Evolutionary conservation across 2,888 invertebrate species (phyloP).

Genomic region (Nysson spinosus): DNA sequence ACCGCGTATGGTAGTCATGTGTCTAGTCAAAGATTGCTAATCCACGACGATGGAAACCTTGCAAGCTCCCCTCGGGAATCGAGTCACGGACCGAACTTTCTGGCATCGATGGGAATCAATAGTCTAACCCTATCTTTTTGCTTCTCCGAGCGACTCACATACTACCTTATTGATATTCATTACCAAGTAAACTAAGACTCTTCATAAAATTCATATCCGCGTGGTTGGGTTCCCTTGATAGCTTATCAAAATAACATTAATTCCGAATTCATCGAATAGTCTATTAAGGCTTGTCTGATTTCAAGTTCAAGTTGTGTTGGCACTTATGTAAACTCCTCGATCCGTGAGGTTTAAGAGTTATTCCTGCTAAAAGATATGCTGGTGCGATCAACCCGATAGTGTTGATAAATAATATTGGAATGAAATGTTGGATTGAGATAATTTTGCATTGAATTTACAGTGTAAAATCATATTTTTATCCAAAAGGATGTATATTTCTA

Average conservation of each 20-base stretch:
- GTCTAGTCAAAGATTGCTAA: conserved; percentile 66
- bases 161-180: conserved; percentile 44
- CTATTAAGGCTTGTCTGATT: background rate
- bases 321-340: too few relatives aligned
- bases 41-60: conserved; percentile 69
- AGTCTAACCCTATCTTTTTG: conserved; percentile 33
- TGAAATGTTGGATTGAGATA: too few relatives aligned
- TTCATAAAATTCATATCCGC: conserved; percentile 33
- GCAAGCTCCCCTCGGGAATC: conserved; percentile 61
- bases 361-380: too few relatives aligned
- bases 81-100: conserved; percentile 43
- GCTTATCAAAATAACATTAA: conserved; percentile 12
- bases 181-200: conserved; percentile 21
- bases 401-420: too few relatives aligned
- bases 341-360: too few relatives aligned
- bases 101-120: conserved; percentile 58
- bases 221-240: conserved; percentile 9
- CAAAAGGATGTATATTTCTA: too few relatives aligned
- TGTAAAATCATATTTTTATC: too few relatives aligned
- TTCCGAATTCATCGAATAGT: too few relatives aligned
- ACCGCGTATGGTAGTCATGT: conserved; percentile 21
- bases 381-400: too few relatives aligned
- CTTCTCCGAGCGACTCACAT: background rate
- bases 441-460: too few relatives aligned
- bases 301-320: conserved; percentile 13